Conservation (phyloP, 2,888 invertebrate species). For the Helleia helle region DNA sequence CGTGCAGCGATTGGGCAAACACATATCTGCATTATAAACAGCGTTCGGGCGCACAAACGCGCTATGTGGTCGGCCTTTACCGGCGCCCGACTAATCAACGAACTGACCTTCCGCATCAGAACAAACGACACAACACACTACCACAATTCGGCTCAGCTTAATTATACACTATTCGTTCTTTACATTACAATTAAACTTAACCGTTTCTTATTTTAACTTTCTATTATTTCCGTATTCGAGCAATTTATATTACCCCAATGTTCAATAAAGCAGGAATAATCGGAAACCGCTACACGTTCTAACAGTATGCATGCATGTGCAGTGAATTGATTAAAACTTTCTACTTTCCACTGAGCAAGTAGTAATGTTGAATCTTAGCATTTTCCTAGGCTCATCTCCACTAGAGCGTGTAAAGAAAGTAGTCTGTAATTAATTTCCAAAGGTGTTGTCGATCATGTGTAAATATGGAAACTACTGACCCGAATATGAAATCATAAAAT, state of each 20-base stretch:
- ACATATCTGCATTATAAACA: conserved; percentile 76
- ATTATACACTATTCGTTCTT: background rate
- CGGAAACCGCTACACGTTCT: conserved; percentile 34
- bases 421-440: conserved; percentile 4
- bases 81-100: conserved; percentile 70
- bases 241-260: conserved; percentile 28
- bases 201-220: background rate
- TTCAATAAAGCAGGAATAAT: conserved; percentile 40
- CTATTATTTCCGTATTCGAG: conserved; percentile 14
- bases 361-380: conserved; percentile 63
- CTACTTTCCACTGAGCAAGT: conserved; percentile 63
- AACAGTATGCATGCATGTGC: conserved; percentile 60
- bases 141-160: conserved; percentile 13
- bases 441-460: background rate
- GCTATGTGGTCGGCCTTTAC: conserved; percentile 71
- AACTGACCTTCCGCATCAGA: conserved; percentile 63
- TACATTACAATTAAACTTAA: conserved; percentile 4
- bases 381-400: conserved; percentile 59
- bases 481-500: no score
- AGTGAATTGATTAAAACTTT: conserved; percentile 67
- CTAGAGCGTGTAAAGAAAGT: conserved; percentile 65
- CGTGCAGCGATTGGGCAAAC: conserved; percentile 73
- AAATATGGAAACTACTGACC: background rate
- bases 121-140: conserved; percentile 51
- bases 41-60: conserved; percentile 69